Conservation (phyloP, 1,140 invertebrate genomes). For the Drosophila tani region DNA sequence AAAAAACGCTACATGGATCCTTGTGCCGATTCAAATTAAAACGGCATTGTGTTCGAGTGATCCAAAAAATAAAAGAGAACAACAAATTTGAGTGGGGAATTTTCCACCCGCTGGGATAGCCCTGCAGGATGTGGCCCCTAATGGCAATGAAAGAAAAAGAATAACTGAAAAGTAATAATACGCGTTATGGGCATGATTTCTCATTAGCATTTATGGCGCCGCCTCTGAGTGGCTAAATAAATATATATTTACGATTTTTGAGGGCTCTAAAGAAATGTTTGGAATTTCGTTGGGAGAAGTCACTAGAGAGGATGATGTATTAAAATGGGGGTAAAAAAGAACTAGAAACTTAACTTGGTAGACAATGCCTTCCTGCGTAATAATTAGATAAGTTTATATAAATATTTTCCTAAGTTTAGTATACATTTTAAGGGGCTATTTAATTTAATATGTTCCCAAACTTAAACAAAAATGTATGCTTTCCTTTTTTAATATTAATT, state of each 20-base stretch:
- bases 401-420: no score
- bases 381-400: no score
- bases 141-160: constrained; percentile 20
- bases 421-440: no score
- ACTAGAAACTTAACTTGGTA: no score
- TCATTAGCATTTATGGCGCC: constrained; percentile 73
- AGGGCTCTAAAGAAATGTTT: constrained; percentile 34
- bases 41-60: constrained; percentile 54
- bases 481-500: no score
- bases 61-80: constrained; percentile 10
- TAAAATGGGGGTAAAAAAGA: background rate
- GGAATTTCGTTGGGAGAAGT: constrained; percentile 25
- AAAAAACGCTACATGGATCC: constrained; percentile 78
- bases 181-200: constrained; percentile 6
- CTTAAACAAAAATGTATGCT: no score
- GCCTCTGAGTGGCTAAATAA: constrained; percentile 4
- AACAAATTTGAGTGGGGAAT: constrained; percentile 17
- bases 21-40: constrained; percentile 54
- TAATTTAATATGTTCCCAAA: no score
- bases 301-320: background rate
- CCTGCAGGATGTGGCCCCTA: constrained; percentile 32
- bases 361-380: background rate
- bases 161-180: constrained; percentile 54
- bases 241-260: constrained; percentile 63
- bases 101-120: constrained; percentile 42